These are phyloP conservation scores for Myotis planiceps DNA, from an alignment of 2,797 vertebrate genomes.

Conservation along the genomic window DNA sequence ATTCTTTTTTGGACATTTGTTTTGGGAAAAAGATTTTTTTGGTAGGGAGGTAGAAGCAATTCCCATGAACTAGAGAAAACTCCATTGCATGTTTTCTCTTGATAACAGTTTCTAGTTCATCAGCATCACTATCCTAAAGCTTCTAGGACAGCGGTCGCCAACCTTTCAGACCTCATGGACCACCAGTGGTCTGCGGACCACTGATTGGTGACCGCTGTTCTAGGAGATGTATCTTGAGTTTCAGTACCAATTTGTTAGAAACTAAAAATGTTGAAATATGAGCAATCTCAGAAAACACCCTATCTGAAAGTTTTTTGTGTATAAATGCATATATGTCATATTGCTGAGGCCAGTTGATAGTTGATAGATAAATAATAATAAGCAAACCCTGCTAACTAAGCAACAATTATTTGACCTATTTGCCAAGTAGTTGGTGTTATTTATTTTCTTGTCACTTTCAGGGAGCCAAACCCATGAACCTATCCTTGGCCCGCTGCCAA, in stretches of 20 bases:
- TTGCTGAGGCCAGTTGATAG: neutral
- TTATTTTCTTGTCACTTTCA: slow-evolving; percentile 13
- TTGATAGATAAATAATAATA: neutral
- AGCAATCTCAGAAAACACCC: neutral
- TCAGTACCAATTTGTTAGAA: neutral
- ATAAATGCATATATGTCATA: neutral
- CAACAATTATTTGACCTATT: neutral
- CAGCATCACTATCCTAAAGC: neutral
- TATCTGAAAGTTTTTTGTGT: neutral
- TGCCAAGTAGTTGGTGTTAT: neutral
- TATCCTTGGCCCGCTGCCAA: neutral
- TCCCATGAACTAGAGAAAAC: neutral
- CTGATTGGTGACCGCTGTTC: neutral
- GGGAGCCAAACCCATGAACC: slow-evolving; percentile 2
- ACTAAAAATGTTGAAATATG: slow-evolving; percentile 3
- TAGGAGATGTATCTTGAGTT: neutral
- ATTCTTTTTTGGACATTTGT: neutral
- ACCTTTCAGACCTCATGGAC: no score
- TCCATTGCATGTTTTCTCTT: neutral
- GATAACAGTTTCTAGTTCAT: neutral
- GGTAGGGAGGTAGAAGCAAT: neutral
- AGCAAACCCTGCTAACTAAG: neutral
- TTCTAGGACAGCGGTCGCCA: neutral
- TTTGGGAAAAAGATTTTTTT: neutral
- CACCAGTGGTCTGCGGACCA: no score